phyloP scores from a whole-genome alignment of 2,888 invertebrate species.

The Muscina levida region DNA sequence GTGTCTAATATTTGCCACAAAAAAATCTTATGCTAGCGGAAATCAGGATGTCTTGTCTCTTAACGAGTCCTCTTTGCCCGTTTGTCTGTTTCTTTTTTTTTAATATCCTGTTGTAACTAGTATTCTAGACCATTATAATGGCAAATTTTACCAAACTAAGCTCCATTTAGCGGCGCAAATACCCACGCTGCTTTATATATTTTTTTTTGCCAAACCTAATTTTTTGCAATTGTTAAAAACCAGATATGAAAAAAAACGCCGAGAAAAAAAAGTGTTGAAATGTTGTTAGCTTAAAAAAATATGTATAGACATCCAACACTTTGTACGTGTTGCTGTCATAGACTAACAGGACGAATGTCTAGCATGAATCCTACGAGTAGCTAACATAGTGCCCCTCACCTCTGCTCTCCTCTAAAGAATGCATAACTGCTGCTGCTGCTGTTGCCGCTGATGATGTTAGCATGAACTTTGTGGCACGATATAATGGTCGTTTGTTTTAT shows the following conservation, averaged over 20 bases:
- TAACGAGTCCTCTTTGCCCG: too few relatives aligned
- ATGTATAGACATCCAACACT: conserved; percentile 36
- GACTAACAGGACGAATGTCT: conserved; percentile 30
- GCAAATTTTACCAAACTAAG: conserved; percentile 63
- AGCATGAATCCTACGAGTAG: too few relatives aligned
- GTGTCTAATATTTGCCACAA: not conserved
- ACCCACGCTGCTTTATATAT: not conserved
- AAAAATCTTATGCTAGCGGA: not conserved
- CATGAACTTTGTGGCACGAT: conserved; percentile 65
- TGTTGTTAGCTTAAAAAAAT: conserved; percentile 35
- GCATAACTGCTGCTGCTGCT: not conserved
- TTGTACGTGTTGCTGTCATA: conserved; percentile 64
- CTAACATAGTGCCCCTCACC: not conserved
- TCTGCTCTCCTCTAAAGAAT: not conserved
- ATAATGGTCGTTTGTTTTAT: conserved; percentile 79
- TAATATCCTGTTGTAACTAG: conserved; percentile 25
- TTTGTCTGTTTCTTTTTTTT: not conserved
- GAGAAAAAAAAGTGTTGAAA: conserved; percentile 57
- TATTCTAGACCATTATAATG: conserved; percentile 37
- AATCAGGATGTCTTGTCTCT: conserved; percentile 4
- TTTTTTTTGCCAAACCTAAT: conserved; percentile 22
- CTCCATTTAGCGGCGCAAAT: conserved; percentile 59
- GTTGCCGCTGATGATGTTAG: not conserved
- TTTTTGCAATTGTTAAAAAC: too few relatives aligned
- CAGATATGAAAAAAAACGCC: too few relatives aligned